phyloP scores from a whole-genome alignment of 2,113 vertebrate species.

The Centrocercus urophasianus region DNA sequence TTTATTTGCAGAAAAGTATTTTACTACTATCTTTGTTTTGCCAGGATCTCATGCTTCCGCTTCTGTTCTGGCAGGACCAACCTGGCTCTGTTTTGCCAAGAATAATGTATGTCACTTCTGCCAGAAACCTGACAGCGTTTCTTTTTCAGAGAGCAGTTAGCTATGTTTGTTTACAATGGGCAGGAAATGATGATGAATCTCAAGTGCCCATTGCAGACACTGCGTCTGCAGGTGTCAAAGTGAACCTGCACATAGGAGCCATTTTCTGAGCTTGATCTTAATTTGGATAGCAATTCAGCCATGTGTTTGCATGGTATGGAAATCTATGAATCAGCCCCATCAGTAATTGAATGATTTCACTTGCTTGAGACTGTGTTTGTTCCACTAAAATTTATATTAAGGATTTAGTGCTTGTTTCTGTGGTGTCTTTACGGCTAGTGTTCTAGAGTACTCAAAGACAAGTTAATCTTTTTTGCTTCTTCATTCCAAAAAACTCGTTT shows the following conservation, averaged over 20 bases:
- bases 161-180: not conserved
- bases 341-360: not conserved
- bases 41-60: not conserved
- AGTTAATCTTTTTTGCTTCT: not conserved
- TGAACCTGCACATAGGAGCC: not conserved
- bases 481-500: not conserved
- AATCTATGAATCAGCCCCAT: not conserved
- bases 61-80: not conserved
- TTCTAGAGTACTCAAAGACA: not conserved
- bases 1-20: not conserved
- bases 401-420: not conserved
- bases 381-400: not conserved
- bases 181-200: not conserved
- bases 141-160: not conserved
- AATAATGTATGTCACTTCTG: not conserved
- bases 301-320: not conserved
- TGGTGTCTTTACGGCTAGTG: not conserved
- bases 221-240: not conserved
- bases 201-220: not conserved
- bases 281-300: not conserved
- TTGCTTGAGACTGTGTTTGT: not conserved
- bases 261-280: not conserved
- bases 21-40: slow-evolving; percentile 4
- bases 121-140: not conserved
- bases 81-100: not conserved